phyloP scores from a whole-genome alignment of 2,113 vertebrate genomes.

The Apteryx mantelli region DNA sequence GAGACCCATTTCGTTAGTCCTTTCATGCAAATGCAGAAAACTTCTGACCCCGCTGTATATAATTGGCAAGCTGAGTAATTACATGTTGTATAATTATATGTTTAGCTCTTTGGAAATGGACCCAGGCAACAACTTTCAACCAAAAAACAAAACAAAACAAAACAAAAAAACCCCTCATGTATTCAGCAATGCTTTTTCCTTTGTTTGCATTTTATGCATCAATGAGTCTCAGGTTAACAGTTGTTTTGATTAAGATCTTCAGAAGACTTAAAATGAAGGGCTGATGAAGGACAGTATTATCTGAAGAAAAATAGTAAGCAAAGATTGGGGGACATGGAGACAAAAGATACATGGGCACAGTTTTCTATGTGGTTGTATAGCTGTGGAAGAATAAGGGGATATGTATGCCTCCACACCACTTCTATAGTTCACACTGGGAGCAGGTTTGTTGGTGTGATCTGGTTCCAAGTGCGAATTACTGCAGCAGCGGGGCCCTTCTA shows the following conservation, averaged over 20 bases:
- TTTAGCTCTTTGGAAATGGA: conserved; percentile 47
- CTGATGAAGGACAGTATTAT: background rate
- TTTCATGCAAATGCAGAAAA: conserved; percentile 42
- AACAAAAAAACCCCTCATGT: background rate
- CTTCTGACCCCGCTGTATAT: conserved; percentile 13
- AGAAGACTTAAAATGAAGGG: background rate
- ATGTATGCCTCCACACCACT: background rate
- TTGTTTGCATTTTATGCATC: background rate
- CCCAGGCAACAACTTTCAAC: conserved; percentile 18
- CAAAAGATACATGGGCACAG: background rate
- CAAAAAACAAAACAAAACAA: background rate
- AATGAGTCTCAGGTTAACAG: background rate
- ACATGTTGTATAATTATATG: conserved; percentile 55
- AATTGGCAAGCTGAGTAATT: conserved; percentile 64
- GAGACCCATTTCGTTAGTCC: conserved; percentile 55
- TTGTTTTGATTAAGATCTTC: background rate
- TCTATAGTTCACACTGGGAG: background rate
- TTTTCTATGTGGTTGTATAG: background rate
- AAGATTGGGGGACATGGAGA: background rate
- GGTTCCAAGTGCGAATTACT: background rate
- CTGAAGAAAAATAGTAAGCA: background rate
- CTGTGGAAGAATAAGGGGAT: background rate
- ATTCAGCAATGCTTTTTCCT: background rate
- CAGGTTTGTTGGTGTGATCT: background rate
- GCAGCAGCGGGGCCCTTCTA: background rate